Conservation (phyloP, 2,113 vertebrate species). For the Otis tarda region DNA sequence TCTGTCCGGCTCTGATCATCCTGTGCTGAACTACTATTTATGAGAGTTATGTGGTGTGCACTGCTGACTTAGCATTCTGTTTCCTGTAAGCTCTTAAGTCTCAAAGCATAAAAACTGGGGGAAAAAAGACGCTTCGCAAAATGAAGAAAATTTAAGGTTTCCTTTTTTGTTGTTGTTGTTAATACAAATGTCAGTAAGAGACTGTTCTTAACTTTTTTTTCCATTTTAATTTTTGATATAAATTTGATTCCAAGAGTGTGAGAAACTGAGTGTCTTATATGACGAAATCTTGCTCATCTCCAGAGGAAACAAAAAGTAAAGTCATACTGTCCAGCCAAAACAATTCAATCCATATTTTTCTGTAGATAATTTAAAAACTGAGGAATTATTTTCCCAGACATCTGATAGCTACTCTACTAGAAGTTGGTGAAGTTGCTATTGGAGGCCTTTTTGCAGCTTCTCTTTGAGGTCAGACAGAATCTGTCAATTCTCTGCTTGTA, state of each 20-base stretch:
- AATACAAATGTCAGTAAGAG: not conserved
- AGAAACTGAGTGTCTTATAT: not conserved
- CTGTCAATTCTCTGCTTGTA: not conserved
- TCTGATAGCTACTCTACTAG: not conserved
- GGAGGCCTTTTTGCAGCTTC: not conserved
- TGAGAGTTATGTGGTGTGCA: not conserved
- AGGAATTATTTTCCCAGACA: not conserved
- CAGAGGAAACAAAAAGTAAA: not conserved
- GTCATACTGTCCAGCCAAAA: not conserved
- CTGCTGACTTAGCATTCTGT: not conserved
- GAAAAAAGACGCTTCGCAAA: not conserved
- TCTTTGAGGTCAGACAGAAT: not conserved
- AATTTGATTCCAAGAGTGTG: not conserved
- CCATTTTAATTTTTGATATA: not conserved
- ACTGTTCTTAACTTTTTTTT: not conserved
- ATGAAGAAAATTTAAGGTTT: not conserved
- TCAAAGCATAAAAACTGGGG: not conserved
- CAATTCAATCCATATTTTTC: not conserved
- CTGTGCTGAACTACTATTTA: not conserved
- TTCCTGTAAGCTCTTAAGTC: not conserved
- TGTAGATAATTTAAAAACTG: not conserved
- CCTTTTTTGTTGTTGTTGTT: not conserved
- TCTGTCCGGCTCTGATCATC: not conserved
- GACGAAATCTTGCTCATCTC: not conserved
- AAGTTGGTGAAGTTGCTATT: not conserved